Evolutionary conservation across 92 coral and sea anemone species (phyloP).

Genomic region (Phenganax stokvisi): DNA sequence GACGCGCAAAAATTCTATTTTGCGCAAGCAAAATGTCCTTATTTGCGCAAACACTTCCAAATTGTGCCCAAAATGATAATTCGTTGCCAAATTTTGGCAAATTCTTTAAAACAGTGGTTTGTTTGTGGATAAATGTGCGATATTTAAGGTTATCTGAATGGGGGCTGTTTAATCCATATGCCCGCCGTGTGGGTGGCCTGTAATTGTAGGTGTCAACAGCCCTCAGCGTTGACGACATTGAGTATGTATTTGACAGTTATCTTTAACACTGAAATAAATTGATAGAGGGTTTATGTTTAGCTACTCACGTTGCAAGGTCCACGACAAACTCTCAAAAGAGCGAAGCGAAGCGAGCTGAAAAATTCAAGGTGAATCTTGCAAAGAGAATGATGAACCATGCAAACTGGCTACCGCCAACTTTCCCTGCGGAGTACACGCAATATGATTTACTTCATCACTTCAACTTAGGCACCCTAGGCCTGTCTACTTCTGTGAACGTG

Average conservation of each 20-base stretch:
- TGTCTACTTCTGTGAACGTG: slow-evolving; percentile 1
- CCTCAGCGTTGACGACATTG: slow-evolving; percentile 30
- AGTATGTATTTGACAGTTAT: slow-evolving; percentile 35
- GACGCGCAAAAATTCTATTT: not conserved
- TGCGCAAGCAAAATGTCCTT: not conserved
- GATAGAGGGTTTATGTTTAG: slow-evolving; percentile 18
- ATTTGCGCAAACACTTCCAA: not conserved
- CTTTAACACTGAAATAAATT: slow-evolving; percentile 38
- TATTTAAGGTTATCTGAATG: slow-evolving; percentile 29
- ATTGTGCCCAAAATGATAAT: not conserved
- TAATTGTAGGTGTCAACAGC: slow-evolving; percentile 39
- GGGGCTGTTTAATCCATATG: slow-evolving; percentile 33
- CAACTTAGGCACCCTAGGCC: not conserved
- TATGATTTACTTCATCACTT: slow-evolving; percentile 18
- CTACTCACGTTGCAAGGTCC: not conserved
- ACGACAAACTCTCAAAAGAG: not conserved
- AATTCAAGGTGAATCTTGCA: not conserved
- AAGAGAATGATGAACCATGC: slow-evolving; percentile 26
- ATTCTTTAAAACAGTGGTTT: not conserved
- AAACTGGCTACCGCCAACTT: slow-evolving; percentile 23
- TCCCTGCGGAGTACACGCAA: slow-evolving; percentile 23
- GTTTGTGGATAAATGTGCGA: slow-evolving; percentile 4
- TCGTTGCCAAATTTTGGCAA: not conserved
- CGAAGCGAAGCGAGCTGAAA: not conserved
- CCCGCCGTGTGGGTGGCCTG: slow-evolving; percentile 38